Conservation (phyloP, 1,140 invertebrate genomes). For the Camponotus vicinus region DNA sequence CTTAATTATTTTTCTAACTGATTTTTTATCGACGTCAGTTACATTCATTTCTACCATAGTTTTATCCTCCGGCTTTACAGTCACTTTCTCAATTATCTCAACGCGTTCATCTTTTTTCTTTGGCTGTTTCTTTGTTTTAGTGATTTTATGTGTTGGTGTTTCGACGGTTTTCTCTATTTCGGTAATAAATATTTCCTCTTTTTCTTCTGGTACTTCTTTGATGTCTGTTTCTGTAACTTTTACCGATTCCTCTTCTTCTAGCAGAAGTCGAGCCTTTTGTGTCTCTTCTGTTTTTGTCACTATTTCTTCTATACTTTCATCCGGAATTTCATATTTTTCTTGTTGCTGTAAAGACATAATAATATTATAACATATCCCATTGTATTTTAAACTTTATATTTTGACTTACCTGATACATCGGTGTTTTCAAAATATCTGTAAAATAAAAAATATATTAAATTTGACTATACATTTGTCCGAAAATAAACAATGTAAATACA, state of each 20-base stretch:
- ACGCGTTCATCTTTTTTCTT: constrained; percentile 71
- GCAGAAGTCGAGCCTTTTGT: constrained; percentile 67
- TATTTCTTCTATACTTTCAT: constrained; percentile 66
- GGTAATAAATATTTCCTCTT: constrained; percentile 69
- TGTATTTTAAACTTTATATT: background rate
- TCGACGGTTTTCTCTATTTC: constrained; percentile 74
- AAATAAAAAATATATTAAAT: constrained; percentile 63
- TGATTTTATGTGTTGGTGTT: constrained; percentile 73
- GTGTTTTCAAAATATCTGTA: constrained; percentile 70
- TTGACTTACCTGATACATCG: constrained; percentile 71
- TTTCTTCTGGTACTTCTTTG: constrained; percentile 68
- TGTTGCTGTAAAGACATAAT: constrained; percentile 48
- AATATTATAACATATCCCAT: background rate
- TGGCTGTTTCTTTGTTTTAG: constrained; percentile 76
- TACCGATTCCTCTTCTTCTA: constrained; percentile 75
- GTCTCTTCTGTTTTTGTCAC: constrained; percentile 66
- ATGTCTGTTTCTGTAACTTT: constrained; percentile 78
- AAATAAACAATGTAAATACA: background rate
- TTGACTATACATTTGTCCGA: background rate
- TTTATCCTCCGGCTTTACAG: constrained; percentile 58
- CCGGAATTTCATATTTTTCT: constrained; percentile 73
- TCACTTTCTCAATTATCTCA: constrained; percentile 65
- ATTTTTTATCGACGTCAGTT: constrained; percentile 47
- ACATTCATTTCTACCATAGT: background rate
- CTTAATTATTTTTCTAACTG: constrained; percentile 69